Evolutionary conservation across 2,113 vertebrate genomes (phyloP).

Genomic region (Psittacus erithacus): DNA sequence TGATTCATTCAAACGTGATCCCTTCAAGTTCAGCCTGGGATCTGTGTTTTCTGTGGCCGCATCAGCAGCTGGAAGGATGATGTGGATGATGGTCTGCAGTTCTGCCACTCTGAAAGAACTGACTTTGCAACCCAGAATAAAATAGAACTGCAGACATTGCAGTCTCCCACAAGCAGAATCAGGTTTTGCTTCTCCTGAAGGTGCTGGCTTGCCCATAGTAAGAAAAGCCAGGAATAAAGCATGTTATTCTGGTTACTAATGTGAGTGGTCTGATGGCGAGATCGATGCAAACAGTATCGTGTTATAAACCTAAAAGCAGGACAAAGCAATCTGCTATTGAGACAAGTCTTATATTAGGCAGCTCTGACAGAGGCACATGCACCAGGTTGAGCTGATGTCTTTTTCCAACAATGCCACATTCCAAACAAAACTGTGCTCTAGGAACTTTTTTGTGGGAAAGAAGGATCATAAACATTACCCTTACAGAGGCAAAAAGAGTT

Average conservation of each 20-base stretch:
- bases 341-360: background rate
- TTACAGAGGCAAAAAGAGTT: background rate
- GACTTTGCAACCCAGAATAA: background rate
- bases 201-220: background rate
- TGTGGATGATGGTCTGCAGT: background rate
- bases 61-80: background rate
- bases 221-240: background rate
- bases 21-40: background rate
- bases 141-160: accelerated
- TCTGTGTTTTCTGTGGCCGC: background rate
- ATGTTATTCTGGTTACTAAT: background rate
- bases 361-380: background rate
- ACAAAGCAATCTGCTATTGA: background rate
- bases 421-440: background rate
- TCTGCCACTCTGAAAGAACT: background rate
- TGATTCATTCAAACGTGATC: background rate
- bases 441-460: background rate
- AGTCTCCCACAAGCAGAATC: background rate
- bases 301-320: background rate
- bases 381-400: background rate
- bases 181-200: background rate
- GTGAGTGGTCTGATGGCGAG: background rate
- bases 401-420: background rate
- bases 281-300: accelerated
- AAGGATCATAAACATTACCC: background rate